Base-by-base conservation (phyloP, 2,888 invertebrate genomes). In the Euspilapteryx auroguttella region DNA sequence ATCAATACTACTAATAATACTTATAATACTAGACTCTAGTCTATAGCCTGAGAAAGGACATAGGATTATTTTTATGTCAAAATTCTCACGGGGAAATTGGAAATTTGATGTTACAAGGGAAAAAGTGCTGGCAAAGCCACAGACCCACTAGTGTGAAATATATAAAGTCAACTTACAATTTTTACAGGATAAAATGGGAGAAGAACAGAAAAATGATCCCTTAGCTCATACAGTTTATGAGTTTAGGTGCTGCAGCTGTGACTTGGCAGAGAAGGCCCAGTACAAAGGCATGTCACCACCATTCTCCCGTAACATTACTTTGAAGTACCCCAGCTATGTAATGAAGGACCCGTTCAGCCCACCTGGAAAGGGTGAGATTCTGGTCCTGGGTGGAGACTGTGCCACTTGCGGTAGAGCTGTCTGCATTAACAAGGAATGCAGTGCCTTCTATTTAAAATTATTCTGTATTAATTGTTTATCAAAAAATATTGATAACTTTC, bases 311-410 rank as follows among this genome's bases (percentile, higher is more conserved):
- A 79, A 83, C 32, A 68, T 89, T 21, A 55, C 65, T 20, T 80
- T 91, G 30, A 65, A 78, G 38, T 89, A 90, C 50, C 81, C 88
- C 17, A 84, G 83, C 34, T 94, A 86, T 55, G 59, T 92, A 1
- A 86, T 89, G 81, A 87, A 86, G 46, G 93, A 94, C 63, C 94
- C 94, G 1, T 94, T 93, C 49, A 80, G 83, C 42, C 80, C 86
- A 2, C 83, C 85, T 4, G 83, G 82, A 30, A 83, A 80, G 50
- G 82, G 86, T n/a, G 87, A 91, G 56, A 84, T 85, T 44, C 62
- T 91, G 34, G 77, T 90, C 3, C 48, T 94, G 11, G 94, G 94
- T 2, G 78, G 84, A 8, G 83, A 89, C 48, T 94, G 94, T 58
- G 58, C 69, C 13, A 43, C 73, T 12, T 94, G 94, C 63, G 55